A percentile compares a stretch with the other conserved stretches of the same genome.
Conservation (phyloP, 2,113 vertebrate species). For the Triplophysa rosa region DNA sequence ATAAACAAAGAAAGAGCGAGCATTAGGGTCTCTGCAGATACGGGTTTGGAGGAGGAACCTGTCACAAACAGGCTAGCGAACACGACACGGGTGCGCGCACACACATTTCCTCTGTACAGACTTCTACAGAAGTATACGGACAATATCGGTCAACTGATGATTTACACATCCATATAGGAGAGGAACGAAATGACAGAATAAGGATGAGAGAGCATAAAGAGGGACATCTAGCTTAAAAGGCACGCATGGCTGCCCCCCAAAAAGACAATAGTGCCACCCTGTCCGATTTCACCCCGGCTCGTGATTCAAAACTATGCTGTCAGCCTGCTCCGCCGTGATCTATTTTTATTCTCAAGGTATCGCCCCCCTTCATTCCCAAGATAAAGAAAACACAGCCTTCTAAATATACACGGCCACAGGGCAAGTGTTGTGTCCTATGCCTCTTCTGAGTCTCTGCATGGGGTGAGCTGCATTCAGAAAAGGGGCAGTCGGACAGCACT, state of each 20-base stretch:
- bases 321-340: slow-evolving; percentile 50
- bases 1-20: slow-evolving; percentile 29
- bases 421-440: slow-evolving; percentile 7
- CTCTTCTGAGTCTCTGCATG: not conserved
- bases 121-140: no score
- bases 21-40: slow-evolving; percentile 15
- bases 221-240: slow-evolving; percentile 67
- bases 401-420: slow-evolving; percentile 51
- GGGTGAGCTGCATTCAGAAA: not conserved
- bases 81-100: not conserved
- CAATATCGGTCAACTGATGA: not conserved
- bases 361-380: slow-evolving; percentile 48
- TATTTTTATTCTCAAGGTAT: slow-evolving; percentile 59
- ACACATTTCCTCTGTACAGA: not conserved
- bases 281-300: slow-evolving; percentile 58
- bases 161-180: not conserved
- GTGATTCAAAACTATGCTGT: slow-evolving; percentile 66
- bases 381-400: slow-evolving; percentile 52
- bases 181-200: not conserved
- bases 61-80: slow-evolving; percentile 27
- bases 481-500: slow-evolving; percentile 13
- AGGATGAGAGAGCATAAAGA: slow-evolving; percentile 62
- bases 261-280: slow-evolving; percentile 61
- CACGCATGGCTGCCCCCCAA: slow-evolving; percentile 70
- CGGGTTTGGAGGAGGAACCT: slow-evolving; percentile 4